Conservation (phyloP, 2,797 vertebrate genomes). For the Coccyzus lansbergi region DNA sequence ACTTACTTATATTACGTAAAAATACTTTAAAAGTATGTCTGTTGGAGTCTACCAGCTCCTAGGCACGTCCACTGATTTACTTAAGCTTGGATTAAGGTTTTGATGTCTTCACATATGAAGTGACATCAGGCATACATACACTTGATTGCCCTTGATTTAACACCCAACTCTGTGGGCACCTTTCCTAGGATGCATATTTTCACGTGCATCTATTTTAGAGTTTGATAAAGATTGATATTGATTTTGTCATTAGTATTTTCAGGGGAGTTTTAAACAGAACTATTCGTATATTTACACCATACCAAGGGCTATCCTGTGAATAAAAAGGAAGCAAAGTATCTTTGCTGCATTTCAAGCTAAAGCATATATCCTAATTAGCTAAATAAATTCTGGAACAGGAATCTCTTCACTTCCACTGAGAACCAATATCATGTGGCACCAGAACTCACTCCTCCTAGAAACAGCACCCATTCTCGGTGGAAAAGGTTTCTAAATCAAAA, state of each 20-base stretch:
- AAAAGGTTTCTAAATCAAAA: background rate
- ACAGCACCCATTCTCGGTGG: background rate
- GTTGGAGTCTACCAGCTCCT: background rate
- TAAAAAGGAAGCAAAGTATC: background rate
- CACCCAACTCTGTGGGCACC: background rate
- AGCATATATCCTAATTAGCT: background rate
- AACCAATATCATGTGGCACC: background rate
- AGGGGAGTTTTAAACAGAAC: background rate
- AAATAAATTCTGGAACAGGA: background rate
- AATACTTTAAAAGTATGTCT: accelerated
- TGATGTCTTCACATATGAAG: background rate
- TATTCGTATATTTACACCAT: background rate
- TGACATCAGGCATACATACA: background rate
- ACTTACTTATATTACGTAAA: background rate
- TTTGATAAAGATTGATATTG: background rate
- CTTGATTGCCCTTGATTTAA: background rate
- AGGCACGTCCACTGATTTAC: background rate
- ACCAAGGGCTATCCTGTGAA: background rate
- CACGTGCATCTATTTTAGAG: background rate
- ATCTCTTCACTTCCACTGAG: background rate
- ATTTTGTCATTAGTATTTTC: background rate
- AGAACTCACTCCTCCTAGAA: background rate
- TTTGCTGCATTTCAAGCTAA: background rate
- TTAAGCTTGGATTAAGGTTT: background rate
- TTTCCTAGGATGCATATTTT: background rate